Base-by-base conservation (phyloP, 2,888 invertebrate species). In the Scrobipalpa atriplicella region DNA sequence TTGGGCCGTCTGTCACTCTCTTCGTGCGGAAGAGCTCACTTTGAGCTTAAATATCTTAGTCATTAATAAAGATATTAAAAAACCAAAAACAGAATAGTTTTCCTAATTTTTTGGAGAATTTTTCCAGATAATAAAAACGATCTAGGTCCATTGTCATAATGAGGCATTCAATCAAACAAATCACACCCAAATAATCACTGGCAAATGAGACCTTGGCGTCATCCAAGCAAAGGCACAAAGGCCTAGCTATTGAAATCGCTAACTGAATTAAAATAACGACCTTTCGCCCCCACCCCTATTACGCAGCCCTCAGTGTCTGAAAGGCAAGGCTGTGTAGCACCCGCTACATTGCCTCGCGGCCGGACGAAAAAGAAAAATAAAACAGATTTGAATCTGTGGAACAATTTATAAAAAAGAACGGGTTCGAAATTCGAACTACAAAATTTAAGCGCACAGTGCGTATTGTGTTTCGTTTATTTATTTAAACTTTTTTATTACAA, bases 231-330 rank as follows among this genome's bases (percentile, higher is more conserved):
- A 41, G 41, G 69, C 68, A 73, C 70, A 69, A 70, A 61, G 69
- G 67, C 68, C 65, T 65, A 58, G 67, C 66, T 73, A 73, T 72
- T 75, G 67, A 69, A 72, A 73, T 70, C 67, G 52, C 73, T 89
- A 90, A 89, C 78, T 85, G 80, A 84, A 90, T 90, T 90, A 87
- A 78, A 79, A 74, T 63, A 68, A 54, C 39, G 41, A 72, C 67
- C 72, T 73, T 71, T 72, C 66, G 66, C 68, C 67, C 70, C 69
- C 78, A 81, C 81, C 82, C 81, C 79, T 70, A 67, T 69, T 61
- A 66, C 62, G 73, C 78, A 79, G 74, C 79, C 82, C 75, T 80
- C 75, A 85, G 86, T 85, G 65, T 70, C 69, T 69, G 75, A 71
- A 64, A 71, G 70, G 64, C 68, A 67, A 69, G 68, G 74, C 64